Evolutionary conservation across 2,113 vertebrate genomes (phyloP), one percentile per base, ranked within the genome.

Genomic region (Serinus canaria): DNA sequence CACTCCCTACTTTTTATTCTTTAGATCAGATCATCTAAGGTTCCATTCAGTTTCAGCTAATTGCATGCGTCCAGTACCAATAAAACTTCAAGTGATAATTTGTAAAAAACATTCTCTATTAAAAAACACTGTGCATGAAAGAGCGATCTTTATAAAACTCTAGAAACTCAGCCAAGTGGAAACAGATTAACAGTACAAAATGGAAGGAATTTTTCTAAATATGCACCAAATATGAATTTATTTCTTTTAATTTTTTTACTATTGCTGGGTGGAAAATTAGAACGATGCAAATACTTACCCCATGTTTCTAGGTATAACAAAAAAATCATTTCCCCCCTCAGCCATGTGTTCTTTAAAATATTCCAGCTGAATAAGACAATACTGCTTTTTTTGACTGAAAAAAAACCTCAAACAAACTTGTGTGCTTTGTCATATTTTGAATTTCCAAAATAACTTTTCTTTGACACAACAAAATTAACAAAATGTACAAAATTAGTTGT

Each of bases 51-150:
- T 39, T 94, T 88, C 63, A 88, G 39, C 46, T 52, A 31, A 83
- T 30, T 59, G 64, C 27, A 9, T 64, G 37, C 52, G 22, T 84
- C 49, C 22, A 33, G 41, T 75, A 64, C 44, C 76, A 92, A 68
- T 74, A 83, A 81, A 93, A 83, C 22, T 64, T 83, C 50, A 62
- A 90, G 87, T 16, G 72, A 76, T 58, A 95, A 92, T 66, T 79
- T 87, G n/a, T 91, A 92, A 94, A 94, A 94, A 60, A 15, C 22
- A n/a, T 44, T 94, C 82, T 84, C 68, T 83, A 33, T 63, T 81
- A 70, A 91, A 91, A 77, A 83, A 73, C 43, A 41, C 20, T 73
- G 15, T 59, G 33, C 35, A 75, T 72, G 52, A 93, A 94, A 81
- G 58, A 92, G 72, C 5, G 4, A 25, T 74, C 31, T 84, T 96